A percentile compares a stretch with the other conserved stretches of the same genome.
Evolutionary conservation across 1,140 invertebrate genomes (phyloP).

Genomic region (Archivesica marissinica): DNA sequence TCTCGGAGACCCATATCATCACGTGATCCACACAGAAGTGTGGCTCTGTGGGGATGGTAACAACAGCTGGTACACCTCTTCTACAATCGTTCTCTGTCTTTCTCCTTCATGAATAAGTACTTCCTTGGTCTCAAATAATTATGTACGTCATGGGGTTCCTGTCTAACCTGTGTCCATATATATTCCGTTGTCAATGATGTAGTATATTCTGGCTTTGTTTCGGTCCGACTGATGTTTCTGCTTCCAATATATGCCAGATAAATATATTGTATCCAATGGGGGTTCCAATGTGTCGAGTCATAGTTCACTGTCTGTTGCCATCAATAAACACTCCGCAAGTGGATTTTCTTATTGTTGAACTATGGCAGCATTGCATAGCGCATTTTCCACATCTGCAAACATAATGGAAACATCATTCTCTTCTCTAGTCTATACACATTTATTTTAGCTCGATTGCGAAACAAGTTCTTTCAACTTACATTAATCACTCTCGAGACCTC

Average conservation of each 20-base stretch:
- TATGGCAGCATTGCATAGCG: background rate
- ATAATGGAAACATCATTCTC: background rate
- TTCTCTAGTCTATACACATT: too few species aligned
- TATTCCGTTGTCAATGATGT: background rate
- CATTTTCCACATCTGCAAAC: background rate
- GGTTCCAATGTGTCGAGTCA: background rate
- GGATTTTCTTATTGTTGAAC: background rate
- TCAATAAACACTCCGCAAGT: background rate
- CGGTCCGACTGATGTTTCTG: background rate
- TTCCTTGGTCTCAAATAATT: background rate
- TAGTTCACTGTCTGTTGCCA: background rate
- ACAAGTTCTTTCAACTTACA: too few species aligned
- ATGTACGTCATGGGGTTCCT: background rate
- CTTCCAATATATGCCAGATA: background rate
- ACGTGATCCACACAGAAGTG: background rate
- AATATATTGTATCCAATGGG: background rate
- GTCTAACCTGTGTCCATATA: background rate
- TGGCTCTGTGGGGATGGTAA: background rate
- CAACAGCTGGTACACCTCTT: background rate
- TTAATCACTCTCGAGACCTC: too few species aligned
- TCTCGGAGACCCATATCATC: conserved; percentile 12
- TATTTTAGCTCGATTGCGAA: too few species aligned
- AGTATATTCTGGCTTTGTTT: background rate
- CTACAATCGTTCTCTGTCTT: background rate
- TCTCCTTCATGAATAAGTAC: background rate